phyloP scores from a whole-genome alignment of 2,797 vertebrate species.

The Micromesistius poutassou region DNA sequence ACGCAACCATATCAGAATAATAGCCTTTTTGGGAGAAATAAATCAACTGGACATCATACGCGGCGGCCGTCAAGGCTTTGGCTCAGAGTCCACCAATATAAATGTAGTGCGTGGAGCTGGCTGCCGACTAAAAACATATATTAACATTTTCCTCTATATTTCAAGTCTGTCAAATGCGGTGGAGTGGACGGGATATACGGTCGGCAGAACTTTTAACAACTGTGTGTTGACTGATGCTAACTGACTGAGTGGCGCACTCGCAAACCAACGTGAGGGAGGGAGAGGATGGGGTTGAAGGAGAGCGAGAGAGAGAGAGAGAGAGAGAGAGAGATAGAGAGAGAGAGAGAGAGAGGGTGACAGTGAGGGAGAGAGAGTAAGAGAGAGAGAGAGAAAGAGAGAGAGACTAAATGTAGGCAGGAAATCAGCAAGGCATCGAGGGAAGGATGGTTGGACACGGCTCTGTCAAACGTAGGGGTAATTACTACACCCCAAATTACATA shows the following conservation, averaged over 20 bases:
- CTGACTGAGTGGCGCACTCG: slow-evolving; percentile 53
- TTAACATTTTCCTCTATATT: slow-evolving; percentile 67
- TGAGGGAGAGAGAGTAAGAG: slow-evolving; percentile 40
- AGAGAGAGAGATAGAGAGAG: slow-evolving; percentile 11
- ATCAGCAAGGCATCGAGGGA: slow-evolving; percentile 63
- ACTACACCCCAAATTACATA: slow-evolving; percentile 77
- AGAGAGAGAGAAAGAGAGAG: slow-evolving; percentile 32
- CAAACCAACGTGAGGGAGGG: slow-evolving; percentile 45
- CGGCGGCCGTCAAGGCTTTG: slow-evolving; percentile 47
- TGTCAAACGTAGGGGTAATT: slow-evolving; percentile 71
- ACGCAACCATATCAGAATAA: slow-evolving; percentile 55
- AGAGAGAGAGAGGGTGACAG: slow-evolving; percentile 38
- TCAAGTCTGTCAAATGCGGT: slow-evolving; percentile 55
- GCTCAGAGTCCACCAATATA: slow-evolving; percentile 52
- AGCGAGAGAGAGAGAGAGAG: slow-evolving; percentile 33
- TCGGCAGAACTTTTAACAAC: slow-evolving; percentile 53
- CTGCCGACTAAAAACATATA: slow-evolving; percentile 57
- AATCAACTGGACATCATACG: slow-evolving; percentile 64
- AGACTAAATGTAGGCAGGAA: slow-evolving; percentile 37
- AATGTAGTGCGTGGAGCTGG: slow-evolving; percentile 62
- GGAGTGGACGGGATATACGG: slow-evolving; percentile 44
- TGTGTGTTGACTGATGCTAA: slow-evolving; percentile 47
- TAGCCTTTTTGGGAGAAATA: slow-evolving; percentile 63
- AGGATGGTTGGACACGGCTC: slow-evolving; percentile 67
- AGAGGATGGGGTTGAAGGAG: slow-evolving; percentile 46